Evolutionary conservation across 2,888 invertebrate species (phyloP).

Genomic region (Calameuta filiformis): DNA sequence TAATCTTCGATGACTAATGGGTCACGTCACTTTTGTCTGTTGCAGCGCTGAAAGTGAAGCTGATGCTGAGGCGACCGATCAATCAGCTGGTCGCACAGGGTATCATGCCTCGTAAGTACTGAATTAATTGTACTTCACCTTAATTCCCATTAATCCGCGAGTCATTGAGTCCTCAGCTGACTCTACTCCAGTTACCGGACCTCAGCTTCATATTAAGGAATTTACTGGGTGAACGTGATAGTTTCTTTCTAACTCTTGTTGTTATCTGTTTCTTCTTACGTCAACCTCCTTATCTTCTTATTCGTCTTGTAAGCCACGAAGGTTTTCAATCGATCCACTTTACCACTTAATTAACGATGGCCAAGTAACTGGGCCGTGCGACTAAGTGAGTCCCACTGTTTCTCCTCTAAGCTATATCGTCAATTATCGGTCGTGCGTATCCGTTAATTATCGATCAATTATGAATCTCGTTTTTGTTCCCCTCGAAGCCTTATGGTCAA

Average conservation of each 20-base stretch:
- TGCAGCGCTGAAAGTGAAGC: conserved; percentile 96
- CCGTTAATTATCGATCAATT: conserved; percentile 34
- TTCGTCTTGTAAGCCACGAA: too few species aligned
- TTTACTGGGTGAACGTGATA: too few species aligned
- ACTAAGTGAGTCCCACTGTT: conserved; percentile 1
- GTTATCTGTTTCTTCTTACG: too few species aligned
- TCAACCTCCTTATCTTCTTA: too few species aligned
- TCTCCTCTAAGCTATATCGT: conserved; percentile 13
- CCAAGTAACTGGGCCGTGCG: conserved; percentile 30
- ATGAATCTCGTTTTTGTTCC: conserved; percentile 17
- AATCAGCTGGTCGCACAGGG: conserved; percentile 97
- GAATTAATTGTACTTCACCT: conserved; percentile 6
- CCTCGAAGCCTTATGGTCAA: background rate
- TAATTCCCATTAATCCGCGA: background rate
- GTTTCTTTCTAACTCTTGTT: too few species aligned
- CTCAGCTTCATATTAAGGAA: too few species aligned
- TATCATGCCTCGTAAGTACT: conserved; percentile 97
- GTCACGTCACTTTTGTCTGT: conserved; percentile 60
- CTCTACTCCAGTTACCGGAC: too few species aligned
- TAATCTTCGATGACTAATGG: too few species aligned
- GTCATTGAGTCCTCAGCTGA: too few species aligned
- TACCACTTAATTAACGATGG: conserved; percentile 27
- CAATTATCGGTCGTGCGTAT: conserved; percentile 29
- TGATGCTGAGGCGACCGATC: conserved; percentile 94
- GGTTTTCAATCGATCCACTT: conserved; percentile 17